phyloP scores from a whole-genome alignment of 2,797 vertebrate genomes.

The Australoheros facetus region DNA sequence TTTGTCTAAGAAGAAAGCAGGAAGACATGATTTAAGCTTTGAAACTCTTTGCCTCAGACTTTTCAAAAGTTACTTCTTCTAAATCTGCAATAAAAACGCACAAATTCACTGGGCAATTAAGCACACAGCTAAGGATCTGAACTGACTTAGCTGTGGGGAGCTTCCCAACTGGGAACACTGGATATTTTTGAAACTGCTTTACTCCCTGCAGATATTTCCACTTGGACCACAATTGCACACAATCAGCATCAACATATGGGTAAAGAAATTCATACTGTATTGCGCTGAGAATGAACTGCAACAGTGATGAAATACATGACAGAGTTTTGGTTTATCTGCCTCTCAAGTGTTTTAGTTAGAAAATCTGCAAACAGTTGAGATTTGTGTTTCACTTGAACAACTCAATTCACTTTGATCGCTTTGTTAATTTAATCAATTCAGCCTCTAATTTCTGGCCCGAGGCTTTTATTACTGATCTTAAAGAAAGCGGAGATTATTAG shows the following conservation, averaged over 20 bases:
- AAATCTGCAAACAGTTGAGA: slow-evolving; percentile 12
- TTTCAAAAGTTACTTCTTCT: slow-evolving; percentile 40
- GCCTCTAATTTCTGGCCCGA: slow-evolving; percentile 20
- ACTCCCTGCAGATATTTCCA: slow-evolving; percentile 22
- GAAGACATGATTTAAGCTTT: slow-evolving; percentile 44
- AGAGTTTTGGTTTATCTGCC: neutral
- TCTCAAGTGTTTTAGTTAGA: neutral
- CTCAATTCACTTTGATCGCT: slow-evolving; percentile 43
- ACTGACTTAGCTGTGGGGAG: slow-evolving; percentile 16
- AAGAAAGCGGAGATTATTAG: slow-evolving; percentile 27
- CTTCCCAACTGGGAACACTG: slow-evolving; percentile 23
- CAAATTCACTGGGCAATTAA: slow-evolving; percentile 41
- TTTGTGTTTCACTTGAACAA: slow-evolving; percentile 44
- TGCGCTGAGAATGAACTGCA: neutral
- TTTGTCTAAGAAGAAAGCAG: slow-evolving; percentile 8
- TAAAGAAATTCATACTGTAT: neutral
- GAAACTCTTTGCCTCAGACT: slow-evolving; percentile 35
- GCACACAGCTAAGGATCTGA: slow-evolving; percentile 33
- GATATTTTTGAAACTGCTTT: slow-evolving; percentile 27
- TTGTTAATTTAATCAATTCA: slow-evolving; percentile 57
- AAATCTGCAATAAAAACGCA: slow-evolving; percentile 69
- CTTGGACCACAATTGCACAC: neutral
- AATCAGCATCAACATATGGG: slow-evolving; percentile 3
- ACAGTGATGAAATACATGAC: slow-evolving; percentile 41
- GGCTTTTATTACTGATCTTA: slow-evolving; percentile 35